Base-by-base conservation (phyloP, 2,797 vertebrate species). In the Alcedo atthis region DNA sequence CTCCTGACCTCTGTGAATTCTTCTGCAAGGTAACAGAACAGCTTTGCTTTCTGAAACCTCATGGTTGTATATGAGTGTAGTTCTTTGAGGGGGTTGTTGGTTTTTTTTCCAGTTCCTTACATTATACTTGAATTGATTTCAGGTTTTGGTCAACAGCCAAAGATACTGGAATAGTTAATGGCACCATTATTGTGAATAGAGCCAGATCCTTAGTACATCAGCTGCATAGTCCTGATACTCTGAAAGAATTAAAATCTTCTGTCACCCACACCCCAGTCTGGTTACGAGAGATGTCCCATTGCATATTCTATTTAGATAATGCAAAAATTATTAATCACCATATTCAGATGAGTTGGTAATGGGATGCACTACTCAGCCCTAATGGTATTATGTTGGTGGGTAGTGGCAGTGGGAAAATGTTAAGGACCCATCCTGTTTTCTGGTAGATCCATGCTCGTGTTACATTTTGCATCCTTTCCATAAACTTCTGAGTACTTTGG, bases 1-100 rank as follows among this genome's bases (percentile, higher is more conserved):
- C 99, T 40, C 99, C 99, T 73, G 99, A 99, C 97, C 98, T 99
- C 97, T 99, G 99, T 96, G 99, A 99, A 98, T 99, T 99, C 98
- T 99, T 99, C 97, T 99, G 99, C 98, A 99, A 99, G 99, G 99
- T 99, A 98, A 13, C 26, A 49, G 32, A 92, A 48, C 45, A 81
- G 22, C 43, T 90, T 58, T 58, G 21, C 12, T 74, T 59, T 78
- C 70, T 55, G 26, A 45, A 58, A 62, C 21, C 30, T 89, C 37
- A 2, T 30, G n/a, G 15, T 15, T 53, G 25, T 58, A 8, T 30
- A 2, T 20, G 26, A 43, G 6, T 32, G 15, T 40, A 40, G 17
- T 78, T 89, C 58, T 66, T 86, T 19, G 33, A 89, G 26, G 8
- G 1, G 40, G 9, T 68, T 2, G 24, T 42, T 55, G 49, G 35